Percentiles rank a stretch among this genome's conserved stretches.
These are phyloP conservation scores for Marmota monax DNA, from an alignment of 2,113 vertebrate genomes.

Conservation along the genomic window DNA sequence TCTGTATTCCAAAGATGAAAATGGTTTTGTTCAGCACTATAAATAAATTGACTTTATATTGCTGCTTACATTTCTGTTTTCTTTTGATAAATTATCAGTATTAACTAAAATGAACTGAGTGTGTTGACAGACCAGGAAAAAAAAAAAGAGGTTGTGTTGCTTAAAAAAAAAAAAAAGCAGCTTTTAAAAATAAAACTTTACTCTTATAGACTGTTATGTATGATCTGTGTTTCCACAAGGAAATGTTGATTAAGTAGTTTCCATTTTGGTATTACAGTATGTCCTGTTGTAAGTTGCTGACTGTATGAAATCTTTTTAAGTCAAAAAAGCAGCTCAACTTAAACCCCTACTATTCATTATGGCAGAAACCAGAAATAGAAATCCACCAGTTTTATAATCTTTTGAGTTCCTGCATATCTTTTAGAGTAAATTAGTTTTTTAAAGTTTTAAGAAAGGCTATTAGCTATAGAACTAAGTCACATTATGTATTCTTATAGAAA, in stretches of 20 bases:
- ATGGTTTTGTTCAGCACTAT: constrained; percentile 57
- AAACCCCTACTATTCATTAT: constrained; percentile 80
- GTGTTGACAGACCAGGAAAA: not conserved
- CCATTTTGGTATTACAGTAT: constrained; percentile 81
- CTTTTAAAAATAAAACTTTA: constrained; percentile 69
- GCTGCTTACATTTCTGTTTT: constrained; percentile 18
- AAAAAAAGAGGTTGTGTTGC: not conserved
- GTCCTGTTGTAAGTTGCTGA: constrained; percentile 81
- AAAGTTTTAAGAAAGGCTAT: constrained; percentile 2
- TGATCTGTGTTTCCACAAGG: constrained; percentile 76
- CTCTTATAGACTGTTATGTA: constrained; percentile 66
- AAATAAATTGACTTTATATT: constrained; percentile 57
- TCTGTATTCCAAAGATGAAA: constrained; percentile 27
- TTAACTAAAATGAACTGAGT: constrained; percentile 51
- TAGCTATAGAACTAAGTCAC: constrained; percentile 38
- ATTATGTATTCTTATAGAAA: not conserved
- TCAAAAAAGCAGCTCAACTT: constrained; percentile 79
- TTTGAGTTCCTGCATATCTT: constrained; percentile 61
- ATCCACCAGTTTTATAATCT: constrained; percentile 71
- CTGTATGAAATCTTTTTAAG: constrained; percentile 80
- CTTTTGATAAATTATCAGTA: not conserved
- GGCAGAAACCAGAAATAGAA: constrained; percentile 78
- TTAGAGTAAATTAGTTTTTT: constrained; percentile 56
- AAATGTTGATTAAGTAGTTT: constrained; percentile 85
- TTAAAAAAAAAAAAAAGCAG: constrained; percentile 54